These are phyloP conservation scores for Carabus problematicus DNA, from an alignment of 2,888 invertebrate genomes.

Conservation along the genomic window DNA sequence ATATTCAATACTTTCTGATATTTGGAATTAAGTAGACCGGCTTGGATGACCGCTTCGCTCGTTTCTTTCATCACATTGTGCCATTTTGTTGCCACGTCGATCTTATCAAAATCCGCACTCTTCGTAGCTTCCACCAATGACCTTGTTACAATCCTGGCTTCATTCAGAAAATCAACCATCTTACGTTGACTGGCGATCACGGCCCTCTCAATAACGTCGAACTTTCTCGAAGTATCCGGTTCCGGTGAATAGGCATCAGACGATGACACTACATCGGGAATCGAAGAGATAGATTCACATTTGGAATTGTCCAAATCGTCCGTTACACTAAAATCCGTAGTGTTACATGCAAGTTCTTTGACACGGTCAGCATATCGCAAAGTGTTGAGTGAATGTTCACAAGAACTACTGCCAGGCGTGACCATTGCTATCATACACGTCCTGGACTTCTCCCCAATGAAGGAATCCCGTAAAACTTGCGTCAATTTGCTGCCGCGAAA, in stretches of 20 bases:
- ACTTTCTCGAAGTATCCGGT: conserved; percentile 13
- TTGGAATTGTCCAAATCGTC: background rate
- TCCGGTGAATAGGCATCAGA: conserved; percentile 3
- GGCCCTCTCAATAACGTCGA: conserved; percentile 63
- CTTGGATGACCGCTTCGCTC: conserved; percentile 21
- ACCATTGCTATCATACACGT: conserved; percentile 99
- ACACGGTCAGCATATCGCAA: conserved; percentile 97
- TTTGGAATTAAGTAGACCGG: conserved; percentile 20
- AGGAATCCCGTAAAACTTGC: conserved; percentile 94
- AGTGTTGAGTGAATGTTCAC: conserved; percentile 98
- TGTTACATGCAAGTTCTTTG: conserved; percentile 79
- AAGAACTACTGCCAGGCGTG: conserved; percentile 93
- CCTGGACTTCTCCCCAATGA: conserved; percentile 97
- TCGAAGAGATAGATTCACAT: too few species aligned
- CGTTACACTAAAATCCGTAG: conserved; percentile 54
- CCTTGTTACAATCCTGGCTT: conserved; percentile 26
- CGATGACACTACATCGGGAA: background rate
- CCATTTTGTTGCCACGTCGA: conserved; percentile 28
- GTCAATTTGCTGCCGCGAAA: conserved; percentile 98
- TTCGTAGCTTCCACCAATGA: conserved; percentile 17
- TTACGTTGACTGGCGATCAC: conserved; percentile 30
- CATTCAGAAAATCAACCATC: conserved; percentile 26
- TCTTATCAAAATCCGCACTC: conserved; percentile 17
- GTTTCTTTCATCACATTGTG: conserved; percentile 16
- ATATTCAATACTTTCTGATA: conserved; percentile 30